Conservation (phyloP, 1,140 invertebrate genomes). For the Aporrectodea caliginosa region DNA sequence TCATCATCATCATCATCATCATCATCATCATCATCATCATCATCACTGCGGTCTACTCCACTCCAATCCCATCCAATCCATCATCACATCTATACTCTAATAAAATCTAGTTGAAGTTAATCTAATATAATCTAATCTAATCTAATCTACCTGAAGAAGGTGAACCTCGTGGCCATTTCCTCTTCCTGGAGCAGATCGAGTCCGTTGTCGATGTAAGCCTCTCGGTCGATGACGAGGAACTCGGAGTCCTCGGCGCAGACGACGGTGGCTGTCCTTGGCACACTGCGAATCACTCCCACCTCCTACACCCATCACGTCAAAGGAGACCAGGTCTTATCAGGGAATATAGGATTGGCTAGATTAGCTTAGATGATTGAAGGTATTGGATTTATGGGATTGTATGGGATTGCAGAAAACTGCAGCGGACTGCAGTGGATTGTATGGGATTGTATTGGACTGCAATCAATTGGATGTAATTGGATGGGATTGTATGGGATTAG, state of each 20-base stretch:
- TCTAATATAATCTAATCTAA: background rate
- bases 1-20: slow-evolving; percentile 17
- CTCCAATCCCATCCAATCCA: background rate
- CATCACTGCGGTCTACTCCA: background rate
- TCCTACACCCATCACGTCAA: too few species aligned
- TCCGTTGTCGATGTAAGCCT: slow-evolving; percentile 29
- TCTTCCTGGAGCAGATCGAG: slow-evolving; percentile 18
- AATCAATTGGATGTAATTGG: too few species aligned
- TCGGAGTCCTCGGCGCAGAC: slow-evolving; percentile 32
- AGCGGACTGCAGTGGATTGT: too few species aligned
- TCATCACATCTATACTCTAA: background rate
- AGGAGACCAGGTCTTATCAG: too few species aligned
- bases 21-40: slow-evolving; percentile 12
- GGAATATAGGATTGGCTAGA: too few species aligned
- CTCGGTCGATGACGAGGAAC: slow-evolving; percentile 28
- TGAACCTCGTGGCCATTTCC: slow-evolving; percentile 20
- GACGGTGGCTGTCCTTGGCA: slow-evolving; percentile 28
- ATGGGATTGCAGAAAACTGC: too few species aligned
- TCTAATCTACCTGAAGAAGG: slow-evolving; percentile 27
- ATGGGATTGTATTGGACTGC: too few species aligned
- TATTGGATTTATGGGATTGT: too few species aligned
- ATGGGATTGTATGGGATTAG: too few species aligned
- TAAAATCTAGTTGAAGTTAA: background rate
- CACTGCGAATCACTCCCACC: slow-evolving; percentile 26
- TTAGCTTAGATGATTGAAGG: too few species aligned